Evolutionary conservation across 1,140 invertebrate species (phyloP), one percentile per base, ranked within the genome.

Genomic region (Helicorthomorpha holstii): DNA sequence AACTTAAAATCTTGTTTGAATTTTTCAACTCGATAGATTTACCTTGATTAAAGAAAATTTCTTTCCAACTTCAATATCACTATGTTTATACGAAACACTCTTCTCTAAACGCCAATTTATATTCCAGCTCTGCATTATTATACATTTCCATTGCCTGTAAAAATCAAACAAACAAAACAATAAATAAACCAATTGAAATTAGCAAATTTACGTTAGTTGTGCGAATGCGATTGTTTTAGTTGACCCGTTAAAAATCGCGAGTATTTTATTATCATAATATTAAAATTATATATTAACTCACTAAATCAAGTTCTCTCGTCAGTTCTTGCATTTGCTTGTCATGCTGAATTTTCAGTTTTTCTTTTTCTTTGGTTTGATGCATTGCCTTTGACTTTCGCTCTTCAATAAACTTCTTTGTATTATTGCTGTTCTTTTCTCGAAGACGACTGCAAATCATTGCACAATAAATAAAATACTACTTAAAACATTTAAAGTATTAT

Each of bases 371-470:
- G 51, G 78, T 80, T 63, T 97, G 93, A 61, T 93, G 87, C 58
- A 91, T 85, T 50, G 84, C 82, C n/a, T 75, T 69, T 27, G 74
- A 68, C 62, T 88, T 96, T 48, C 91, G 76, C 67, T 99, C 94
- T 60, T 99, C 95, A 73, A 98, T 85, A 63, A 99, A 99, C 61
- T 93, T 90, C 68, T 98, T 98, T 19, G 92, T 94, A 66, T 98
- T 98, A 64, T 97, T 98, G 61, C 97, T 91, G 62, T 97, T 95
- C 61, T 98, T 89, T 68, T 99, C 95, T 54, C 91, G 75, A 38
- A 78, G 65, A 38, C 76, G 63, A 59, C 74, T 73, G 46, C 0
- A 45, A 49, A 50, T 47, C 41, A 29, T 50, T 53, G 14, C 22
- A 53, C 14, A 49, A 42, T 21, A 7, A n/a, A n/a, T n/a, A n/a